phyloP scores from a whole-genome alignment of 2,113 vertebrate genomes.

The Aptenodytes patagonicus region DNA sequence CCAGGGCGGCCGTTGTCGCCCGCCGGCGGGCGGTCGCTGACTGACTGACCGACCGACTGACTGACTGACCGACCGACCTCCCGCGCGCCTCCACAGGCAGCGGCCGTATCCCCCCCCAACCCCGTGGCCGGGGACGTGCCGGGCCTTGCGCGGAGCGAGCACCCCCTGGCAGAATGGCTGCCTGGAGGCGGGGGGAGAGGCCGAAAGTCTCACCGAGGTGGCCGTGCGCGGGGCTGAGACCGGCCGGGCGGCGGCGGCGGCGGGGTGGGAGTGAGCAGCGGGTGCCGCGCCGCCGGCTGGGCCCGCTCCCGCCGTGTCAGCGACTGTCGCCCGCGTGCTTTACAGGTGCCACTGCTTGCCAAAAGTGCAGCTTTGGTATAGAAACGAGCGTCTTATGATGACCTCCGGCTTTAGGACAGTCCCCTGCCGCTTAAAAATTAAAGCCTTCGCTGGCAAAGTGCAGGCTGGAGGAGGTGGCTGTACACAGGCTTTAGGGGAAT shows the following conservation, averaged over 20 bases:
- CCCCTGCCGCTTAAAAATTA: neutral
- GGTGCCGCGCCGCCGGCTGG: no score
- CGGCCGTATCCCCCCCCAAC: neutral
- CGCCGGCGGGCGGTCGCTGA: neutral
- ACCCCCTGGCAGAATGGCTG: neutral
- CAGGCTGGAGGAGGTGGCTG: neutral
- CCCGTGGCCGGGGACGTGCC: neutral
- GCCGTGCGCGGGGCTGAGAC: neutral
- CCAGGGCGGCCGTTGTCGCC: neutral
- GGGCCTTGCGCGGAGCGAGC: neutral
- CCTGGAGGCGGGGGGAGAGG: neutral
- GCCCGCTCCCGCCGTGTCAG: neutral
- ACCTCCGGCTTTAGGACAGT: no score
- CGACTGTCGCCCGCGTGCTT: accelerated
- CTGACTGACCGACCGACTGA: no score
- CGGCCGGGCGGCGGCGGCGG: neutral
- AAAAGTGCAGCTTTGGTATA: accelerated
- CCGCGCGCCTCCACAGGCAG: neutral
- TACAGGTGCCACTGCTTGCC: neutral
- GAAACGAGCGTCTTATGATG: neutral
- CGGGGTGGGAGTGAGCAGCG: neutral
- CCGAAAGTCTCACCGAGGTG: neutral
- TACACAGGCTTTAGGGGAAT: accelerated
- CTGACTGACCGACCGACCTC: neutral
- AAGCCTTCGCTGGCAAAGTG: neutral